Evolutionary conservation across 92 coral and sea anemone genomes (phyloP), one percentile per base, ranked within the genome.

Genomic region (Phenganax marumi): DNA sequence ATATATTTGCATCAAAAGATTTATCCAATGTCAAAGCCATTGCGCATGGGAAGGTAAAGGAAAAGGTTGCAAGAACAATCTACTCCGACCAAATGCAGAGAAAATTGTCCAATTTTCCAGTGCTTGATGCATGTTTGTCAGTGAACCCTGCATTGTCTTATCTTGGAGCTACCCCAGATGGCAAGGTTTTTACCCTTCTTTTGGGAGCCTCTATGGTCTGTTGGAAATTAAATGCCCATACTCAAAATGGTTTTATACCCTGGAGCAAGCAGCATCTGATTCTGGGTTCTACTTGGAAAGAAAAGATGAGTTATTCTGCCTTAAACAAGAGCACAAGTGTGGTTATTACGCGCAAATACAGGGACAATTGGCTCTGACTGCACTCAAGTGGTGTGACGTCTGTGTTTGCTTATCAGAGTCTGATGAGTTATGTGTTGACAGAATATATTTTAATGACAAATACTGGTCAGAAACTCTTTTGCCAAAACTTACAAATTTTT

Each of bases 121-220:
- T n/a, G n/a, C n/a, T n/a, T n/a, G n/a, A n/a, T n/a, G n/a, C n/a
- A n/a, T n/a, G n/a, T n/a, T n/a, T n/a, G n/a, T n/a, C n/a, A n/a
- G n/a, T n/a, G n/a, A n/a, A 82, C 65, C 89, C 89, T 50, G 43
- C 84, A 39, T 75, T 82, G 10, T 89, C 91, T 9, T 89, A 81
- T 70, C 91, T 89, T 12, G 89, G 85, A 3, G 89, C 89, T 71
- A 86, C 73, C 50, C 92, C 88, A 33, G 92, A 78, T 89, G 92
- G 92, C 17, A 89, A 88, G 50, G 77, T 88, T 22, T 88, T 79
- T 80, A 88, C 85, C 58, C 91, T 86, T 79, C 66, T 88, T 23
- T 4, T 70, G 18, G 49, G 72, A 17, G 13, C 51, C 0, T 17
- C 12, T 5, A 50, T 85, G 88, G 89, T n/a, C 58, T 82, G 25